Conservation (phyloP, 2,888 invertebrate genomes). For the Catotricha subobsoleta region DNA sequence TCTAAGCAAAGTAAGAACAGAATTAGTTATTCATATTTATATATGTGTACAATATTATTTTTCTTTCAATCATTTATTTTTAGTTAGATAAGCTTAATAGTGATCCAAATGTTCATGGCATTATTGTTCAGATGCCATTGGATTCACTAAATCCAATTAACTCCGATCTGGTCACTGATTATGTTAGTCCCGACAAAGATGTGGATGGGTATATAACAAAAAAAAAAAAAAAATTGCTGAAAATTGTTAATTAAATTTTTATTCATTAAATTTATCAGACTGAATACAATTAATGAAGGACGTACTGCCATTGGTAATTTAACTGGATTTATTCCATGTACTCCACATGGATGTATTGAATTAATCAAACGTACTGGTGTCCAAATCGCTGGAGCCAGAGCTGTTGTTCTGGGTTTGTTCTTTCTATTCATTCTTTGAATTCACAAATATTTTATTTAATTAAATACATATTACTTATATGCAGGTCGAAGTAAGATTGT, state of each 20-base stretch:
- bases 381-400: conserved; percentile 60
- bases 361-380: conserved; percentile 68
- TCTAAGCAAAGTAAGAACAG: conserved; percentile 20
- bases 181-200: conserved; percentile 78
- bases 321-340: conserved; percentile 84
- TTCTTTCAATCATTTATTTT: conserved; percentile 4
- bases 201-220: conserved; percentile 61
- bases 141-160: conserved; percentile 71
- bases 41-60: background rate
- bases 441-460: background rate
- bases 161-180: conserved; percentile 69
- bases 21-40: background rate
- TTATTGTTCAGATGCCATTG: conserved; percentile 92
- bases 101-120: conserved; percentile 74
- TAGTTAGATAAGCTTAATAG: conserved; percentile 45
- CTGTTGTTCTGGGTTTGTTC: conserved; percentile 90
- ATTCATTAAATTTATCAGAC: conserved; percentile 29
- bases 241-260: background rate
- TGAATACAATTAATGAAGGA: conserved; percentile 88
- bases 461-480: background rate
- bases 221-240: background rate
- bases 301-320: conserved; percentile 78
- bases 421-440: too few relatives aligned
- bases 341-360: conserved; percentile 88
- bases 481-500: conserved; percentile 78